Base-by-base conservation (phyloP, 2,113 vertebrate species). In the Amphiprion ocellaris region DNA sequence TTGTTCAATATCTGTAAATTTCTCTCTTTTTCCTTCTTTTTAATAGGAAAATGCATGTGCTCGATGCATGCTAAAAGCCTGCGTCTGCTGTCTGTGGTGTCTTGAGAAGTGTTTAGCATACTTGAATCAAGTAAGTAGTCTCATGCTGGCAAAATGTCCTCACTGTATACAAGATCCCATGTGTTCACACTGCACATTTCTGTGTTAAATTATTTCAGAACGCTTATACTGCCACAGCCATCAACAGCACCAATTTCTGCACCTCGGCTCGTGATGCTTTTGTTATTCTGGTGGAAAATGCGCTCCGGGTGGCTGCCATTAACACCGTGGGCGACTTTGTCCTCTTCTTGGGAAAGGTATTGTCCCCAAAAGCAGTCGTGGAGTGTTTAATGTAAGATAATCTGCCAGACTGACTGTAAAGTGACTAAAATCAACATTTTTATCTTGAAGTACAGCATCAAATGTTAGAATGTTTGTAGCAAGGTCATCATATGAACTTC, bases 21-120 rank as follows among this genome's bases (percentile, higher is more conserved):
- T 41, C 39, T 70, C 58, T 8, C 0, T 4, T 53, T 37, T 1
- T 44, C 14, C 41, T 4, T 12, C n/a, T 23, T 2, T 44, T 7
- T 56, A 12, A 0, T 46, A 99, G 98, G 98, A 99, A 88, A 99
- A 99, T 52, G 97, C 96, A 46, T 97, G 96, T 80, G 97, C 98
- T 73, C 96, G 97, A n/a, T 99, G 98, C 92, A 93, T 99, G 95
- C 86, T 99, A 83, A 99, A 99, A 92, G 92, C 96, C 50, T 99
- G 98, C 78, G 96, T 99, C 85, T 99, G 98, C 94, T 99, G 97
- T 93, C 93, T 99, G 92, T 99, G 98, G 97, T 99, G 98, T 95
- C 94, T 99, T 44, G 97, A 99, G 92, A 99, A 98, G 95, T 99
- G 98, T 94, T 96, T 99, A 53, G 94, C 92, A 41, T 99, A 96